Evolutionary conservation across 2,888 invertebrate species (phyloP).

Genomic region (Opisthograptis luteolata): DNA sequence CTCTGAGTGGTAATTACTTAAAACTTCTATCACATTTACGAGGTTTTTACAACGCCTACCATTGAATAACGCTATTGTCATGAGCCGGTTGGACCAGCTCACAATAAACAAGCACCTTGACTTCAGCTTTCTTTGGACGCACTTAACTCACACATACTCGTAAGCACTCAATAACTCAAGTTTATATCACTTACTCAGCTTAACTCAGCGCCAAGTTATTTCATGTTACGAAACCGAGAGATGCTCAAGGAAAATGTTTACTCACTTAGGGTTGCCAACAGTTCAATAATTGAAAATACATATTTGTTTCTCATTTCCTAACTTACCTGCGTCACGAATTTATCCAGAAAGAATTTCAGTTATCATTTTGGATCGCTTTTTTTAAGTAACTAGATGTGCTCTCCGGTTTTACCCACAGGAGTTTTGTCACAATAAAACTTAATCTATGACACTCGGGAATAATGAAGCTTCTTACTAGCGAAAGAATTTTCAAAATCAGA

Average conservation of each 20-base stretch:
- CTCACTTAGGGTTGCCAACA: conserved; percentile 10
- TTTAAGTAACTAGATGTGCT: no score
- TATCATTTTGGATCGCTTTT: no score
- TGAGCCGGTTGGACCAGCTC: neutral
- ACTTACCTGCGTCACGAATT: neutral
- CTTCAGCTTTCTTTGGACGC: conserved; percentile 17
- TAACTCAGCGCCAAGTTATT: conserved; percentile 15
- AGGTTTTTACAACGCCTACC: neutral
- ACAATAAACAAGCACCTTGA: conserved; percentile 10
- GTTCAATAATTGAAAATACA: neutral
- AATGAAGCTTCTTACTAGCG: no score
- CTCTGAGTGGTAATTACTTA: neutral
- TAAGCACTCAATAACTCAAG: conserved; percentile 1
- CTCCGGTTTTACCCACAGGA: no score
- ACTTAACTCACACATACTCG: conserved; percentile 16
- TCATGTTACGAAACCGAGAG: conserved; percentile 14
- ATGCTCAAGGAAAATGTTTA: conserved; percentile 2
- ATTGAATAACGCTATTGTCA: conserved; percentile 9
- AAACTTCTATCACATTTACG: conserved; percentile 1
- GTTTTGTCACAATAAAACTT: no score
- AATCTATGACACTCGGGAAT: no score
- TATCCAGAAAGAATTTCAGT: no score
- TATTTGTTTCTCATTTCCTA: neutral
- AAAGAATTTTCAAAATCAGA: no score
- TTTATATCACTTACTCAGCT: conserved; percentile 20